Base-by-base conservation (phyloP, 2,797 vertebrate genomes). In the Oryzias dopingdopingensis region DNA sequence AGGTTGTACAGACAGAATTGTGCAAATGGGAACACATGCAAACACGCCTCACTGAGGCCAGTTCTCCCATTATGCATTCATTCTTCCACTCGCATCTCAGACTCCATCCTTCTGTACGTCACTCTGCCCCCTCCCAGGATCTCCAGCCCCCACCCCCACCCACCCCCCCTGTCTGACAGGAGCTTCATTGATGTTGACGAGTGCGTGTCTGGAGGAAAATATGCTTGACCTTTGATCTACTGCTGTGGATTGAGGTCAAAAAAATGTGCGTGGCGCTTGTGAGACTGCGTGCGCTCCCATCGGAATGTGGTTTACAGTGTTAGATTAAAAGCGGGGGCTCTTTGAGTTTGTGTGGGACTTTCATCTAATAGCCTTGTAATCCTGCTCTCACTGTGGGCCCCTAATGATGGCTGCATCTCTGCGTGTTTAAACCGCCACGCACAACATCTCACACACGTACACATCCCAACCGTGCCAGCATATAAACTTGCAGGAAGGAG, bases 271-370 rank as follows among this genome's bases (percentile, higher is more conserved):
- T 45, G n/a, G 6, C 14, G n/a, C 17, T 44, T 22, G 51, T 59
- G 47, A 57, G 59, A 54, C 47, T 54, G 61, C 60, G 60, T 51
- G 60, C 42, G 51, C 59, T 49, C 23, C 49, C 4, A 22, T 26
- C 67, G 66, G 71, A 79, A 80, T 83, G 75, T 71, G 74, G 62
- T 85, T 81, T 74, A 74, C 70, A 71, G 71, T 62, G 72, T 70
- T 60, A 74, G 79, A 83, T 79, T 86, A 80, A 85, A 81, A 74
- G 51, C 65, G 72, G 73, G 60, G 68, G 43, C 64, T 76, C 49
- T 81, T 73, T 74, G 70, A 73, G 66, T 63, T 67, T 83, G 85
- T 70, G 62, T 84, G 86, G 82, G 84, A 88, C 77, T 80, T 84
- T 66, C 61, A 82, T 73, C 75, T 76, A 85, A 84, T 67, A 73